These are phyloP conservation scores for Panulirus ornatus DNA, from an alignment of 1,140 invertebrate species.

Conservation along the genomic window DNA sequence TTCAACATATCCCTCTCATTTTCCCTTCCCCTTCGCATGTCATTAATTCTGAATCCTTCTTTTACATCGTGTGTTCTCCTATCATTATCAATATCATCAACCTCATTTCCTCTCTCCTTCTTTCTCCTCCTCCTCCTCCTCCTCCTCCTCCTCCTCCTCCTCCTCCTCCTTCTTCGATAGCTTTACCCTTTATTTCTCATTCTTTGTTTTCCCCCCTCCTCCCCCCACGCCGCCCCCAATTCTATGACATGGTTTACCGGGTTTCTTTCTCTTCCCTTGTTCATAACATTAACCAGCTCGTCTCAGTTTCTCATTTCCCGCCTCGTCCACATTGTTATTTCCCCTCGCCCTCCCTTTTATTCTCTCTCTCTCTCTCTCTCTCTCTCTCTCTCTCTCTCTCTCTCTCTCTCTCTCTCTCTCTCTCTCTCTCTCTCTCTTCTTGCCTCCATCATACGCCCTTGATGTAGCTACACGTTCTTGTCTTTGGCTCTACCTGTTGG, in stretches of 20 bases:
- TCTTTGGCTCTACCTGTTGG: neutral
- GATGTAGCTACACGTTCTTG: neutral
- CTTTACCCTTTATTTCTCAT: neutral
- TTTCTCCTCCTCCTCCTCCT: neutral
- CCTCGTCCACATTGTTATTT: neutral
- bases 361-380: slow-evolving; percentile 47
- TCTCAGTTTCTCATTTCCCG: no score
- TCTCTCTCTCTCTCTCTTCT: neutral
- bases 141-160: neutral
- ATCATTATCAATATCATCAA: neutral
- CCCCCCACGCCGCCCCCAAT: neutral
- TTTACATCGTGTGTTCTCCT: neutral
- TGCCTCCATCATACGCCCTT: neutral
- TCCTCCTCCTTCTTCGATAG: neutral
- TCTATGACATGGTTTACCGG: neutral
- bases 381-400: slow-evolving; percentile 44
- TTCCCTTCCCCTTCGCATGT: neutral
- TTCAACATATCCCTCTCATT: neutral
- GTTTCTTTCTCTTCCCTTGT: no score
- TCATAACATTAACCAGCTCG: no score
- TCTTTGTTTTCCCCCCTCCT: neutral
- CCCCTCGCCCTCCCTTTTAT: neutral
- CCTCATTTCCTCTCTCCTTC: neutral
- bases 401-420: slow-evolving; percentile 23
- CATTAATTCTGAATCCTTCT: neutral